Percentiles rank a stretch among this genome's conserved stretches.
Conservation (phyloP, 2,113 vertebrate species). For the Brachypodius melanocephalos region DNA sequence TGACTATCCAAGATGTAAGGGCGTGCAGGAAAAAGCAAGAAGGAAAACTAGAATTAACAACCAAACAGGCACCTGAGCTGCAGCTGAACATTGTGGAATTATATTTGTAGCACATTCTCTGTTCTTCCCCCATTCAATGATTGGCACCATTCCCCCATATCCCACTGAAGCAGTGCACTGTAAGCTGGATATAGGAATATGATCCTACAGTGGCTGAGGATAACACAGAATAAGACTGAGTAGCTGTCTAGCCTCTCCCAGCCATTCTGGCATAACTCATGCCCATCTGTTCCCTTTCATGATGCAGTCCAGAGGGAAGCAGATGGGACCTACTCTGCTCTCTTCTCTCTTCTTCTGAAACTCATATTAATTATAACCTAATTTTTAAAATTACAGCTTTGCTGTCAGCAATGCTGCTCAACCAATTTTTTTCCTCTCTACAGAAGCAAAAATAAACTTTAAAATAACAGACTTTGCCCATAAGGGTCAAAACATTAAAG, state of each 20-base stretch:
- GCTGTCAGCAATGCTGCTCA: slow-evolving; percentile 19
- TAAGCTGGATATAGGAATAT: neutral
- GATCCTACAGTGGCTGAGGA: neutral
- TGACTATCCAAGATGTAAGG: neutral
- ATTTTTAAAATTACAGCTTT: slow-evolving; percentile 53
- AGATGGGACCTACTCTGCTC: slow-evolving; percentile 51
- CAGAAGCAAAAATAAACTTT: slow-evolving; percentile 21
- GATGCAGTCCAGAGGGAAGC: slow-evolving; percentile 46
- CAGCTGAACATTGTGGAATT: neutral
- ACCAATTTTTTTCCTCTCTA: neutral
- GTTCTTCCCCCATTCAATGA: neutral
- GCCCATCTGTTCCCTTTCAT: slow-evolving; percentile 59
- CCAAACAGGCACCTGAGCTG: neutral
- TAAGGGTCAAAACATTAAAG: slow-evolving; percentile 13
- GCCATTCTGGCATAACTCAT: slow-evolving; percentile 15
- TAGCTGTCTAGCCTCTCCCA: neutral
- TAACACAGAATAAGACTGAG: neutral
- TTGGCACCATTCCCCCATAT: neutral
- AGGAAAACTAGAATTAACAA: neutral
- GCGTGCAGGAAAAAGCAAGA: neutral
- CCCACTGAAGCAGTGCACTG: neutral
- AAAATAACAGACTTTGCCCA: neutral
- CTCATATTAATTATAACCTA: slow-evolving; percentile 58
- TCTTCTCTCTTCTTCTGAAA: slow-evolving; percentile 43
- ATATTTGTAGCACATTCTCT: neutral